These are phyloP conservation scores for Psittacula derbiana DNA, from an alignment of 2,797 vertebrate genomes.

Conservation along the genomic window DNA sequence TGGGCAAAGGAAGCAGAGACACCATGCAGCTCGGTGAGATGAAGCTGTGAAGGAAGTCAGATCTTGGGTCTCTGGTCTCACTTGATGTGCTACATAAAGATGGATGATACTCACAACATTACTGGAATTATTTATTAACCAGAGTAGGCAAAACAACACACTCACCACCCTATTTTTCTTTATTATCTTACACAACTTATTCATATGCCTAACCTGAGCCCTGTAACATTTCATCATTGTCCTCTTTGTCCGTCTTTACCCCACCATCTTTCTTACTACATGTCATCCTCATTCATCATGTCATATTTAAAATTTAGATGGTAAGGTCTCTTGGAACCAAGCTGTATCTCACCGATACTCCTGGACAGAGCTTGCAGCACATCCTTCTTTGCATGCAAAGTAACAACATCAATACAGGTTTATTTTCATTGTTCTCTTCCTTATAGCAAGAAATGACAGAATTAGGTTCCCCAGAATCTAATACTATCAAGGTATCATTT, in stretches of 20 bases:
- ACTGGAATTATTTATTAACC: conserved; percentile 42
- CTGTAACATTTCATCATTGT: conserved; percentile 14
- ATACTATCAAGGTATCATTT: neutral
- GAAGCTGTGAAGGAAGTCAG: neutral
- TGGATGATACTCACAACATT: neutral
- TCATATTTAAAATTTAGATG: conserved; percentile 8
- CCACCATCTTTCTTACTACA: neutral
- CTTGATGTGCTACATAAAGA: neutral
- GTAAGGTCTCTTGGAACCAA: neutral
- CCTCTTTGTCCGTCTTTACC: neutral
- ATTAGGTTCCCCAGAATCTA: neutral
- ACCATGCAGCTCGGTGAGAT: rapidly evolving
- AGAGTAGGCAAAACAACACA: neutral
- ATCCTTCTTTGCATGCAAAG: neutral
- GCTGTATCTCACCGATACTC: neutral
- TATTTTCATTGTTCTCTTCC: neutral
- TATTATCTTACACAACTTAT: neutral
- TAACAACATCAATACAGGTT: neutral
- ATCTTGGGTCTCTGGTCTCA: neutral
- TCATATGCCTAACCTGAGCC: neutral
- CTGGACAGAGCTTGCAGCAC: neutral
- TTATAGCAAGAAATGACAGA: neutral
- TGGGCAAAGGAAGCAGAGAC: rapidly evolving
- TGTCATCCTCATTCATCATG: conserved; percentile 9
- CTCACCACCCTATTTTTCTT: conserved; percentile 6